Evolutionary conservation across 30 jellyfish, hydroid and myxozoan genomes (phyloP).

Genomic region (Hydractinia symbiolongicarpus): DNA sequence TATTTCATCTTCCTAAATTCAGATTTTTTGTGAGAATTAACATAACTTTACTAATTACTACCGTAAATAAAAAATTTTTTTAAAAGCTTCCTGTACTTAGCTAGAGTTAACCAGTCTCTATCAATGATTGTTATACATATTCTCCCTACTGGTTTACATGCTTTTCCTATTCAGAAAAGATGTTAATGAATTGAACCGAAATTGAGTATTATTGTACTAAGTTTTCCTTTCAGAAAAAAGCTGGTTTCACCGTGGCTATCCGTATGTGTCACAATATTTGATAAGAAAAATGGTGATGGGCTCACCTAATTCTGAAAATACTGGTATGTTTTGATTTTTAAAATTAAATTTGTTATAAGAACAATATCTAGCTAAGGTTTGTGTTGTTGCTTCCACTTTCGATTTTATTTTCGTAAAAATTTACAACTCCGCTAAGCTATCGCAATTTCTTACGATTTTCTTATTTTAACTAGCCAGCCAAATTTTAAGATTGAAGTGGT

Average conservation of each 20-base stretch:
- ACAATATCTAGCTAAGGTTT: not conserved
- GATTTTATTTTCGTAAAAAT: not conserved
- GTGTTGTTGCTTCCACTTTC: not conserved
- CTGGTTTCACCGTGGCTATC: not conserved
- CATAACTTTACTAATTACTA: too few species aligned
- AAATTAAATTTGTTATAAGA: not conserved
- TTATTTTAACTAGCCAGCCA: too few species aligned
- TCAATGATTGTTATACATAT: not conserved
- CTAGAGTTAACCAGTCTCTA: not conserved
- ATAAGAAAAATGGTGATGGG: slow-evolving; percentile 90
- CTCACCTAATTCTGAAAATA: slow-evolving; percentile 63
- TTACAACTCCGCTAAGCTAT: not conserved
- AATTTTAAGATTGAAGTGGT: too few species aligned
- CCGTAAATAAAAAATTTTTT: not conserved
- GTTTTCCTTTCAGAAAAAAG: not conserved
- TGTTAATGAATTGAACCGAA: slow-evolving; percentile 19
- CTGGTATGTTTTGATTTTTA: slow-evolving; percentile 46
- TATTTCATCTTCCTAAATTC: too few species aligned
- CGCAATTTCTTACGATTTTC: not conserved
- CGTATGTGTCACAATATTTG: slow-evolving; percentile 2
- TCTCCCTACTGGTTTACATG: slow-evolving; percentile 2
- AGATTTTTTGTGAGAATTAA: too few species aligned
- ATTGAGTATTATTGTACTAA: slow-evolving; percentile 9
- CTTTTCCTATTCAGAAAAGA: slow-evolving; percentile 7
- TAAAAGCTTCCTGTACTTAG: not conserved